These are phyloP conservation scores for Cichladusa arquata DNA, from an alignment of 2,113 vertebrate genomes.

Conservation along the genomic window DNA sequence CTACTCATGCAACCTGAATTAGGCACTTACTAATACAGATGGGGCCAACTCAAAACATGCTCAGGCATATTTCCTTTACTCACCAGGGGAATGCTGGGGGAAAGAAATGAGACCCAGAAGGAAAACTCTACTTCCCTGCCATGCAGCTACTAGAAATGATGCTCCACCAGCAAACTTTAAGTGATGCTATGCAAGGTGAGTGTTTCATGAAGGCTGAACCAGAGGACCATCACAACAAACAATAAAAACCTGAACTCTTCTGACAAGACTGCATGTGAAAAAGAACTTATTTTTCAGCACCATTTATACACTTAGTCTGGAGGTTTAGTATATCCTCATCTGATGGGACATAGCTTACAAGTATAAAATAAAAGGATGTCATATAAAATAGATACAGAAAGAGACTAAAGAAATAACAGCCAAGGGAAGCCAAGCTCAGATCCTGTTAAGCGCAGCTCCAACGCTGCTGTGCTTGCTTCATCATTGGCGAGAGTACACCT, in stretches of 20 bases:
- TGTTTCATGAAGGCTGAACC: background rate
- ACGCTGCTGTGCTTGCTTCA: background rate
- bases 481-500: background rate
- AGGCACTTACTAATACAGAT: conserved; percentile 23
- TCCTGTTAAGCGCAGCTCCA: background rate
- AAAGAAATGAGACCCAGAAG: background rate
- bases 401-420: background rate
- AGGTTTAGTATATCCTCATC: background rate
- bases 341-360: background rate
- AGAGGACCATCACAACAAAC: background rate
- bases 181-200: background rate
- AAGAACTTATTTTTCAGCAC: background rate
- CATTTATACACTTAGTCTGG: background rate
- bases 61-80: conserved; percentile 17
- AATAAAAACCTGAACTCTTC: background rate
- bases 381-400: background rate
- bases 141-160: background rate
- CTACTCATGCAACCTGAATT: conserved; percentile 6
- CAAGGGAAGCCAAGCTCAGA: background rate
- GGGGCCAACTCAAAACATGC: background rate
- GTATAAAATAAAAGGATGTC: background rate
- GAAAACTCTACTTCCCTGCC: background rate
- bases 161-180: background rate
- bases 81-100: background rate
- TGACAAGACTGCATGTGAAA: background rate